phyloP scores from a whole-genome alignment of 2,113 vertebrate species.

The Sphaerodactylus townsendi region DNA sequence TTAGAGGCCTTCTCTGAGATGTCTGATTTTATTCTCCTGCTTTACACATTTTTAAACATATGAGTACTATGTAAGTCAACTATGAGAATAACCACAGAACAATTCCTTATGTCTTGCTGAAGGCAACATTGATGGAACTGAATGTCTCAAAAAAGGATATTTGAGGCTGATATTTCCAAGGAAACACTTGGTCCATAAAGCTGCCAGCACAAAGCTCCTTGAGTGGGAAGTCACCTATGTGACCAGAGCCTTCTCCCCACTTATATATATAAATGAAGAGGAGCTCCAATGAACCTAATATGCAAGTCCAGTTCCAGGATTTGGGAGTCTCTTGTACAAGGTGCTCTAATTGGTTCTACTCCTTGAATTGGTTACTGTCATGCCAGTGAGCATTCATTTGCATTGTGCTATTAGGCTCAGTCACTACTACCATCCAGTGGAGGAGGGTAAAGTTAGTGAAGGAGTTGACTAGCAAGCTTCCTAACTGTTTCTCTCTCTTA shows the following conservation, averaged over 20 bases:
- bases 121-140: conserved; percentile 3
- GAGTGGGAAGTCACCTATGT: not conserved
- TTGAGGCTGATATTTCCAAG: not conserved
- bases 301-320: not conserved
- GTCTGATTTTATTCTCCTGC: not conserved
- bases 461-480: not conserved
- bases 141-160: not conserved
- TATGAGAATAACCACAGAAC: not conserved
- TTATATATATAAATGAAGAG: not conserved
- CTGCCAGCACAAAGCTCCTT: not conserved
- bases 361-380: too few species aligned
- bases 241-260: not conserved
- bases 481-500: not conserved
- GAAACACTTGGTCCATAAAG: not conserved
- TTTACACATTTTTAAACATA: conserved; percentile 1
- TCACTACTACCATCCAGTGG: too few species aligned
- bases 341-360: too few species aligned
- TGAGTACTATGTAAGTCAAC: conserved; percentile 8
- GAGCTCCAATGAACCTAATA: fast-evolving
- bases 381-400: too few species aligned
- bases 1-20: conserved; percentile 10
- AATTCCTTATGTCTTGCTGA: not conserved
- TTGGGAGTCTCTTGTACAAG: not conserved
- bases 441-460: too few species aligned
- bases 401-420: too few species aligned